These are phyloP conservation scores for Adela reaumurella DNA, from an alignment of 2,888 invertebrate genomes.

Conservation along the genomic window DNA sequence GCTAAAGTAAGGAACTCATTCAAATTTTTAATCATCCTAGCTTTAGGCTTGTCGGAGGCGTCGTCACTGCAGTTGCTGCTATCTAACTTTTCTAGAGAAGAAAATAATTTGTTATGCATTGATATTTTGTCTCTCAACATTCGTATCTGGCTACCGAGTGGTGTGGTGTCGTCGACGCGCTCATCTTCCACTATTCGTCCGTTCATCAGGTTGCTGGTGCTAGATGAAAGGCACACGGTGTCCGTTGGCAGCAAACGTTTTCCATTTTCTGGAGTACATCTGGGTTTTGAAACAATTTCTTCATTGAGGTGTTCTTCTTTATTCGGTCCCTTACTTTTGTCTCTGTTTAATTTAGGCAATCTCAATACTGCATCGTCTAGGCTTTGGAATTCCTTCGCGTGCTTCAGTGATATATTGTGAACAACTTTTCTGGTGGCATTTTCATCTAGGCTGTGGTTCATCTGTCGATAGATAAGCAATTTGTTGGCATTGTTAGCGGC, in stretches of 20 bases:
- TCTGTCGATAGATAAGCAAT: slow-evolving; percentile 57
- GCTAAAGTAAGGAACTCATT: slow-evolving; percentile 83
- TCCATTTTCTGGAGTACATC: slow-evolving; percentile 1
- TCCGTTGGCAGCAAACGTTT: slow-evolving; percentile 6
- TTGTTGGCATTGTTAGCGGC: slow-evolving; percentile 49
- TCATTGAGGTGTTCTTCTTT: background rate
- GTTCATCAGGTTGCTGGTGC: slow-evolving; percentile 33
- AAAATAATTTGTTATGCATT: slow-evolving; percentile 48
- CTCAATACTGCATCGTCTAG: slow-evolving; percentile 60
- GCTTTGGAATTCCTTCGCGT: slow-evolving; percentile 64
- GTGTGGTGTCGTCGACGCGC: slow-evolving; percentile 26
- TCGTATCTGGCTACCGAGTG: slow-evolving; percentile 41
- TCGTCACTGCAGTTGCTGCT: slow-evolving; percentile 28
- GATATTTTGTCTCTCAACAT: slow-evolving; percentile 40
- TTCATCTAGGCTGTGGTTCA: slow-evolving; percentile 76
- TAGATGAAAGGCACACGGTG: slow-evolving; percentile 24
- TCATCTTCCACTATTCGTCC: slow-evolving; percentile 19
- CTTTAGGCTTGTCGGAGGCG: slow-evolving; percentile 31
- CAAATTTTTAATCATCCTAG: slow-evolving; percentile 69
- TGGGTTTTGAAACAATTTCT: background rate
- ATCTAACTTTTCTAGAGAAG: slow-evolving; percentile 58
- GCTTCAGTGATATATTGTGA: slow-evolving; percentile 38
- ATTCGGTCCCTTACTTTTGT: background rate
- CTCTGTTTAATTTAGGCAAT: slow-evolving; percentile 19
- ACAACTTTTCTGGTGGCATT: slow-evolving; percentile 45